These are phyloP conservation scores for Heterodera schachtii DNA, from an alignment of 1,140 invertebrate species.

Conservation along the genomic window DNA sequence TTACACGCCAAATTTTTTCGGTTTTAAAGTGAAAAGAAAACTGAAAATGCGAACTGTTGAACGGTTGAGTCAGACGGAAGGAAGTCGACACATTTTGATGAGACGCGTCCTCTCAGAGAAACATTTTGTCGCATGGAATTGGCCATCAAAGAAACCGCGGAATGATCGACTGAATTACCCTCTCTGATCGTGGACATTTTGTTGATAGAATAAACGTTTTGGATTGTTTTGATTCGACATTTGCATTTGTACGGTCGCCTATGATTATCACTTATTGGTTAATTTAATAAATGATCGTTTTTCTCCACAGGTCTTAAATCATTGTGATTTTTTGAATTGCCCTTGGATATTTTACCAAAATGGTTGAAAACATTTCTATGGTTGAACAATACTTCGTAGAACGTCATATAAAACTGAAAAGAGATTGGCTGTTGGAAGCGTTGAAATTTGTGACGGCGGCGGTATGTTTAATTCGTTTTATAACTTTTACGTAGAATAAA, in stretches of 20 bases:
- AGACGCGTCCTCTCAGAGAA: constrained; percentile 16
- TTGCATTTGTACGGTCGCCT: no score
- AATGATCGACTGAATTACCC: constrained; percentile 20
- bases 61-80: background rate
- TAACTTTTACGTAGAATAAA: background rate
- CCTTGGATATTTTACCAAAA: background rate
- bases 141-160: constrained; percentile 12
- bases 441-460: background rate
- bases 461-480: background rate
- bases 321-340: background rate
- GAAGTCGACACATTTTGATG: constrained; percentile 10
- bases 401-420: constrained; percentile 14
- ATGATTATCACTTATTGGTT: no score
- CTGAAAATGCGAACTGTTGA: background rate
- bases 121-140: constrained; percentile 22
- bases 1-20: constrained; percentile 7
- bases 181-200: background rate
- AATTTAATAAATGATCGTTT: no score
- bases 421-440: constrained; percentile 7
- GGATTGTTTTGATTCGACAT: background rate
- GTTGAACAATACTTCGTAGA: background rate
- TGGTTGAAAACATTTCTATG: background rate
- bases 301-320: background rate
- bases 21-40: constrained; percentile 3
- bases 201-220: background rate